Conservation (phyloP, 2,113 vertebrate species). For the Lampris megalopsis region DNA sequence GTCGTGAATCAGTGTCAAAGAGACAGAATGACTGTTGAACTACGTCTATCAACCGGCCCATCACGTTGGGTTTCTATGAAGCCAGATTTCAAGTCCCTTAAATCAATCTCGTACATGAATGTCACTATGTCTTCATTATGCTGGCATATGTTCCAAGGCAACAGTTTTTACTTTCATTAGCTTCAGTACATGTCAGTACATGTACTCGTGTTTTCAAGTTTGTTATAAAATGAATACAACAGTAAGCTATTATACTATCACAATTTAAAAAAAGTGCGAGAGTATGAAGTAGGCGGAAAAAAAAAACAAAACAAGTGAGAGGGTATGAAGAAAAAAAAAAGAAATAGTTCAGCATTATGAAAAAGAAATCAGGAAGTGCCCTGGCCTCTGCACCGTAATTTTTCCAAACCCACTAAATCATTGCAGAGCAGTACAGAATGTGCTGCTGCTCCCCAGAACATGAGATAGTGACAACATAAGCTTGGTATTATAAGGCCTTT, state of each 20-base stretch:
- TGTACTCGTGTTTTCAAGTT: slow-evolving; percentile 6
- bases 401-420: slow-evolving; percentile 60
- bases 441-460: slow-evolving; percentile 67
- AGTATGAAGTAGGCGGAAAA: not conserved
- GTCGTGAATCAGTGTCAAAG: slow-evolving; percentile 59
- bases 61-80: slow-evolving; percentile 54
- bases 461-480: slow-evolving; percentile 83
- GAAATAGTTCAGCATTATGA: slow-evolving; percentile 20
- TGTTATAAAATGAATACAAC: not conserved
- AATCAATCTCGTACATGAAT: slow-evolving; percentile 38
- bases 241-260: too few relatives aligned
- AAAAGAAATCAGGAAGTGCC: slow-evolving; percentile 43
- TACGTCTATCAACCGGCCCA: slow-evolving; percentile 39
- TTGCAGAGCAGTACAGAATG: slow-evolving; percentile 53
- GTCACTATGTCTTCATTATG: slow-evolving; percentile 51
- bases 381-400: slow-evolving; percentile 51
- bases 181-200: slow-evolving; percentile 13
- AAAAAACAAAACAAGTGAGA: slow-evolving; percentile 7
- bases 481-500: slow-evolving; percentile 81
- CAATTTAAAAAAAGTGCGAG: not conserved
- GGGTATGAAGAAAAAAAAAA: not conserved
- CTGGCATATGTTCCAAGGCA: slow-evolving; percentile 36
- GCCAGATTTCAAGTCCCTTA: slow-evolving; percentile 29
- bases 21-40: slow-evolving; percentile 64
- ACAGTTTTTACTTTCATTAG: slow-evolving; percentile 26